phyloP scores from a whole-genome alignment of 2,888 invertebrate genomes.

The Sphinx pinastri region DNA sequence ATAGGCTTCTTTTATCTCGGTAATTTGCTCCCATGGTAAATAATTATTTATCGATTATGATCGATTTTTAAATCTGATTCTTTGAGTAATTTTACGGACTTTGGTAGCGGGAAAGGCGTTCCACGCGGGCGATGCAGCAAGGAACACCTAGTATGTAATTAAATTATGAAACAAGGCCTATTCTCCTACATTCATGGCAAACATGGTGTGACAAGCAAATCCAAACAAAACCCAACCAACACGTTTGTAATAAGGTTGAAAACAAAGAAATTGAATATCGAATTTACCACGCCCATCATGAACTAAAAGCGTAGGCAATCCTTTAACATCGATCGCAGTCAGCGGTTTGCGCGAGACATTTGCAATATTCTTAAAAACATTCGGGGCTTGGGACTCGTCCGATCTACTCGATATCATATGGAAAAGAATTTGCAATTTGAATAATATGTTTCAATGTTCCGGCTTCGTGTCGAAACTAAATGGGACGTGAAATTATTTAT shows the following conservation, averaged over 20 bases:
- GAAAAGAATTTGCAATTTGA: constrained; percentile 54
- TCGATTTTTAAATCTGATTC: too few species aligned
- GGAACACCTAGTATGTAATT: neutral
- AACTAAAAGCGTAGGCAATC: constrained; percentile 64
- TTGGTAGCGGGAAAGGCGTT: too few species aligned
- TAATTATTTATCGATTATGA: too few species aligned
- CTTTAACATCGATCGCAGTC: constrained; percentile 67
- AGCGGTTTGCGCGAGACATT: constrained; percentile 63
- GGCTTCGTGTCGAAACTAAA: neutral
- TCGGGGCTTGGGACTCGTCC: constrained; percentile 55
- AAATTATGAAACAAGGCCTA: constrained; percentile 3
- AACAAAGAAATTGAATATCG: constrained; percentile 52
- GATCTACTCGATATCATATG: constrained; percentile 49
- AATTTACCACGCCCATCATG: constrained; percentile 50
- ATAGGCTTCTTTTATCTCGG: too few species aligned
- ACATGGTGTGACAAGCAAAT: constrained; percentile 9
- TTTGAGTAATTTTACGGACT: too few species aligned
- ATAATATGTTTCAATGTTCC: constrained; percentile 53
- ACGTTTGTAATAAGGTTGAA: constrained; percentile 29
- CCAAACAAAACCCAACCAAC: constrained; percentile 10
- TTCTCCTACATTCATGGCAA: neutral
- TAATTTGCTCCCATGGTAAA: too few species aligned
- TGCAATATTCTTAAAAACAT: constrained; percentile 77
- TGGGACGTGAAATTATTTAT: neutral
- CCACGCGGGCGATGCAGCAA: too few species aligned